Conservation (phyloP, 2,888 invertebrate genomes). For the Amphipoea oculea region DNA sequence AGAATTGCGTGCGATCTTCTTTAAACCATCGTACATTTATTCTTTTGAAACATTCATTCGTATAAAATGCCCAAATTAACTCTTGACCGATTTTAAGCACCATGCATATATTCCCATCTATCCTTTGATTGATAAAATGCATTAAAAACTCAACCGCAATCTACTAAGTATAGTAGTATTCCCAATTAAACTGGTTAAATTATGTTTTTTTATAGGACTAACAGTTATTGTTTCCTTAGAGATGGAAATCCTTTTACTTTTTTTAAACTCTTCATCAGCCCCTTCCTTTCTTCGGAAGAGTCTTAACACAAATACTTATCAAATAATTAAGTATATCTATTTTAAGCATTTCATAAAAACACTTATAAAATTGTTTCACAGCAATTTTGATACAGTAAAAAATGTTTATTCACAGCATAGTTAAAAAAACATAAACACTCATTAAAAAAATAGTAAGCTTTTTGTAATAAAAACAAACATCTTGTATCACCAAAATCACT, state of each 20-base stretch:
- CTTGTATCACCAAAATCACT: conserved; percentile 71
- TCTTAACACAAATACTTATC: background rate
- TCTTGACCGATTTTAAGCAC: conserved; percentile 1
- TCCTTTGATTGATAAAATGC: background rate
- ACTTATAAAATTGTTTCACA: conserved; percentile 36
- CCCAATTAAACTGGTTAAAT: background rate
- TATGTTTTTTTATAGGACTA: background rate
- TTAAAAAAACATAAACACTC: background rate
- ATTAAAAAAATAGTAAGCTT: background rate
- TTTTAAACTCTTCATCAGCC: background rate
- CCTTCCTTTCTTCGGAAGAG: background rate
- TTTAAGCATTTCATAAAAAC: background rate
- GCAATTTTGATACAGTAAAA: conserved; percentile 53
- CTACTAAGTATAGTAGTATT: background rate
- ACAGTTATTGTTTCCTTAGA: background rate
- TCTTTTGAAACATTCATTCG: conserved; percentile 14
- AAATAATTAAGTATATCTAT: background rate
- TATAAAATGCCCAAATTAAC: background rate
- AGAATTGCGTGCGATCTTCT: no score
- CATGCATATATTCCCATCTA: background rate
- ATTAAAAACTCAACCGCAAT: background rate
- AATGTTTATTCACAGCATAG: conserved; percentile 37
- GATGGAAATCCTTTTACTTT: background rate
- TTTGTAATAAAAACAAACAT: conserved; percentile 52
- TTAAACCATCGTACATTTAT: conserved; percentile 10